Conservation (phyloP, 1,140 invertebrate genomes). For the Drosophila rufa region DNA sequence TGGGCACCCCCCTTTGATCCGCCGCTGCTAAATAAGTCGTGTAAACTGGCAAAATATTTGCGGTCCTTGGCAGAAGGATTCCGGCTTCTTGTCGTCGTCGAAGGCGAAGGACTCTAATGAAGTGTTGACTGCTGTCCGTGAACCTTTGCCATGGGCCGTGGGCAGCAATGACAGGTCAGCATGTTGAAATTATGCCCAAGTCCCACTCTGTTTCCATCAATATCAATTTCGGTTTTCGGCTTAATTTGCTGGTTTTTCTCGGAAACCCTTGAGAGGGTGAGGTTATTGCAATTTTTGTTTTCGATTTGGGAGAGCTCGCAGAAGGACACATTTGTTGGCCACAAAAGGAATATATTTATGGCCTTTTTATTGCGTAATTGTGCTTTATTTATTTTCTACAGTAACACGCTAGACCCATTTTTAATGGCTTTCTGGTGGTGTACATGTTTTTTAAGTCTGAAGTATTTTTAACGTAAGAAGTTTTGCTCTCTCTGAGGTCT, state of each 20-base stretch:
- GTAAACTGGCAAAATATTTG: slow-evolving; percentile 76
- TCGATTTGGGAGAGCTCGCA: too few species aligned
- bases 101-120: slow-evolving; percentile 66
- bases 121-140: slow-evolving; percentile 51
- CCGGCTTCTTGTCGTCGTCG: slow-evolving; percentile 3
- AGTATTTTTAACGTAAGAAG: not conserved
- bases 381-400: not conserved
- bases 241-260: slow-evolving; percentile 32
- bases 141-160: slow-evolving; percentile 22
- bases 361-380: slow-evolving; percentile 11
- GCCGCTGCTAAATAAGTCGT: slow-evolving; percentile 71
- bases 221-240: slow-evolving; percentile 63
- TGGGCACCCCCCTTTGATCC: slow-evolving; percentile 35
- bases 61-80: slow-evolving; percentile 9
- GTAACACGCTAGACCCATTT: not conserved
- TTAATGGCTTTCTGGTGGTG: not conserved
- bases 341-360: slow-evolving; percentile 3
- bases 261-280: not conserved
- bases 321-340: slow-evolving; percentile 1
- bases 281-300: slow-evolving; percentile 4
- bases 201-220: slow-evolving; percentile 49
- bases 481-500: too few species aligned
- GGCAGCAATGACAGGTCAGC: slow-evolving; percentile 46
- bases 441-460: not conserved
- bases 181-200: slow-evolving; percentile 59